Evolutionary conservation across 2,797 vertebrate genomes (phyloP).

Genomic region (Chaunax sp.): DNA sequence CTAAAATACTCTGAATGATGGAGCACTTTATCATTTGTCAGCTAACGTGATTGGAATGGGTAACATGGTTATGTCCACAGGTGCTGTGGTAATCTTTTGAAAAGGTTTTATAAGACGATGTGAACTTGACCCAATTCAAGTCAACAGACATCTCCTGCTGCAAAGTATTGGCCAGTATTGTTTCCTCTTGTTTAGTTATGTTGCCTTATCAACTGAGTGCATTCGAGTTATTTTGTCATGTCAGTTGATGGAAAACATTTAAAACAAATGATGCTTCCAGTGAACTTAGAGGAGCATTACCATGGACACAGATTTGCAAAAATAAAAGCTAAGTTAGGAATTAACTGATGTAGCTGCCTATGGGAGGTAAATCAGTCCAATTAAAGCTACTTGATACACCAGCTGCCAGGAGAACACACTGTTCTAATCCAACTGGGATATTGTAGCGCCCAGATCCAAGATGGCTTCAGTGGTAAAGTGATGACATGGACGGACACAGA

Average conservation of each 20-base stretch:
- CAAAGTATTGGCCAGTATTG: not conserved
- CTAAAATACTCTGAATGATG: not conserved
- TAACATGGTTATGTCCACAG: not conserved
- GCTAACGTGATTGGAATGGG: not conserved
- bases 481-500: constrained; percentile 35
- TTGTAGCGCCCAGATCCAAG: constrained; percentile 48
- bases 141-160: not conserved
- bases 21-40: not conserved
- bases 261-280: not conserved
- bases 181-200: constrained; percentile 1
- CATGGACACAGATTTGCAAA: not conserved
- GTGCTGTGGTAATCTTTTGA: constrained; percentile 7
- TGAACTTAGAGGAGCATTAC: not conserved
- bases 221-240: constrained; percentile 10
- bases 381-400: constrained; percentile 53
- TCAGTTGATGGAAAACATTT: not conserved
- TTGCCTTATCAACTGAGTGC: not conserved
- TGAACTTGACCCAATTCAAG: no score
- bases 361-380: constrained; percentile 43
- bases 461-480: constrained; percentile 53
- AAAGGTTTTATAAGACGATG: constrained; percentile 14
- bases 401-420: constrained; percentile 64
- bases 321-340: not conserved
- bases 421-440: constrained; percentile 60
- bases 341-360: constrained; percentile 20